Conservation (phyloP, 2,888 invertebrate genomes). For the Venusia cambrica region DNA sequence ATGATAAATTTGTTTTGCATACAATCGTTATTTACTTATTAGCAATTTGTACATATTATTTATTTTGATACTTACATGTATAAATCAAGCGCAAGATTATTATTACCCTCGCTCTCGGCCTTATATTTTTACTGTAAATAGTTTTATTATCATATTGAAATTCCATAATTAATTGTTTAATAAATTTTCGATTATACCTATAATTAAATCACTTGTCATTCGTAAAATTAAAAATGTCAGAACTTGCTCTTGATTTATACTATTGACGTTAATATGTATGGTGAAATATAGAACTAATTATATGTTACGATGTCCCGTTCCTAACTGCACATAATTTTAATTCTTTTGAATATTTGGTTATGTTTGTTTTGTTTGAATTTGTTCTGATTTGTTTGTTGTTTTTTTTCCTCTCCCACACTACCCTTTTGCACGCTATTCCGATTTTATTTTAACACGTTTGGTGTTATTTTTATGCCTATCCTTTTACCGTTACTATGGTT, state of each 20-base stretch:
- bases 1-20: constrained; percentile 65
- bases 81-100: constrained; percentile 65
- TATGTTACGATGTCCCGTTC: constrained; percentile 71
- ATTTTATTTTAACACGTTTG: constrained; percentile 63
- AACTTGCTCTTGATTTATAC: constrained; percentile 66
- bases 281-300: constrained; percentile 74
- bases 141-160: constrained; percentile 18
- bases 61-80: constrained; percentile 49
- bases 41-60: constrained; percentile 49
- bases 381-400: constrained; percentile 79
- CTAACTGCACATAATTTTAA: constrained; percentile 70
- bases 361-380: constrained; percentile 75
- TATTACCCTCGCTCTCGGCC: no score
- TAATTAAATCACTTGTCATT: no score
- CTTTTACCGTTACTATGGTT: constrained; percentile 72
- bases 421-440: constrained; percentile 74
- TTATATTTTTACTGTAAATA: constrained; percentile 25
- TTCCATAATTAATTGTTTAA: constrained; percentile 19
- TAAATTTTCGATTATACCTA: background rate
- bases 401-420: constrained; percentile 70
- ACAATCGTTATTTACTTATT: constrained; percentile 33
- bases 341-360: constrained; percentile 53
- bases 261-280: constrained; percentile 57
- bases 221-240: constrained; percentile 1
- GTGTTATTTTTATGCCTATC: constrained; percentile 65